Conservation (phyloP, 2,797 vertebrate genomes). For the Epinephelus malabaricus region DNA sequence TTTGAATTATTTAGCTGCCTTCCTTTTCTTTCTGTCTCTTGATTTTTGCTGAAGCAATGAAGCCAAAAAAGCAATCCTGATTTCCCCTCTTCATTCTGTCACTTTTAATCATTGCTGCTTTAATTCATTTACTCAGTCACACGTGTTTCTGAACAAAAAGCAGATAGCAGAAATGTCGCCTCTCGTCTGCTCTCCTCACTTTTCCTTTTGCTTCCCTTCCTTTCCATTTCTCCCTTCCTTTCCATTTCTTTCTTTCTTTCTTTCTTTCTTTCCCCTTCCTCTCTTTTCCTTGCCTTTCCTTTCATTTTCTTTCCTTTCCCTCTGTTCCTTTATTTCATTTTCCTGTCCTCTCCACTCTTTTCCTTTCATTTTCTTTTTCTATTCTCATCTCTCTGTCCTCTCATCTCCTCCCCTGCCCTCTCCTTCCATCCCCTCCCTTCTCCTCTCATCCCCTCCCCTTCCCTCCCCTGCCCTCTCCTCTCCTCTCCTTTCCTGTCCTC, state of each 20-base stretch:
- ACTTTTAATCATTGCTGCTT: conserved; percentile 67
- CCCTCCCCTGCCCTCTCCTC: not conserved
- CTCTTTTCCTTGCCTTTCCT: not conserved
- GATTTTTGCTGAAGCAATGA: conserved; percentile 44
- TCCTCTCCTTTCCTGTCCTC: not conserved
- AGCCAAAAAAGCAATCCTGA: conserved; percentile 54
- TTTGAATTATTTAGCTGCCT: conserved; percentile 48
- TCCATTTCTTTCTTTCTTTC: not conserved
- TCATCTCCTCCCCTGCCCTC: not conserved
- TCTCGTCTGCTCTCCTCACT: not conserved
- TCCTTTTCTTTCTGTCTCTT: conserved; percentile 41
- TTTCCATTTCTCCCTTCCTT: not conserved
- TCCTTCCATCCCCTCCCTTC: not conserved
- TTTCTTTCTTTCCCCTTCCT: not conserved
- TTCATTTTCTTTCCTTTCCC: not conserved
- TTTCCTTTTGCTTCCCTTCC: not conserved
- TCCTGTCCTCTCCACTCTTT: not conserved
- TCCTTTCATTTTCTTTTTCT: not conserved
- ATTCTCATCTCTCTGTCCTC: too few species aligned
- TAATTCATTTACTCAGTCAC: conserved; percentile 58
- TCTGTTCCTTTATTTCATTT: not conserved
- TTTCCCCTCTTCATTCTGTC: conserved; percentile 55
- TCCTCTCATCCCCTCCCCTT: not conserved
- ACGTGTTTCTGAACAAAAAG: conserved; percentile 34
- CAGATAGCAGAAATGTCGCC: conserved; percentile 39